These are phyloP conservation scores for Chymomyza amoena DNA, from an alignment of 2,888 invertebrate species.

Conservation along the genomic window DNA sequence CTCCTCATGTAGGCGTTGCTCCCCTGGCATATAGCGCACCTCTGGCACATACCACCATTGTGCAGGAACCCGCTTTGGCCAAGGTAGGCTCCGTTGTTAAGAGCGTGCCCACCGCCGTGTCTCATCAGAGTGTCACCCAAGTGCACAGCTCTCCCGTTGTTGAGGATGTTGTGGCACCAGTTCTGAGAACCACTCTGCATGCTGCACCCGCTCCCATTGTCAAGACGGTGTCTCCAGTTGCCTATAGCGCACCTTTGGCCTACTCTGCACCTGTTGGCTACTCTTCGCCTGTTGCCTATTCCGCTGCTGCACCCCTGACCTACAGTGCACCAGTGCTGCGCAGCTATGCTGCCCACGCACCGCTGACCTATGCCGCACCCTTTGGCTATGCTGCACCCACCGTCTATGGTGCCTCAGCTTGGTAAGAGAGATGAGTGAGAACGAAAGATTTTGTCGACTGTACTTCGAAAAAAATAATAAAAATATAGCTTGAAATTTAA, in stretches of 20 bases:
- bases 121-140: slow-evolving; percentile 80
- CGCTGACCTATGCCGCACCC: slow-evolving; percentile 47
- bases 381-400: slow-evolving; percentile 17
- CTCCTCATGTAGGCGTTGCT: slow-evolving; percentile 66
- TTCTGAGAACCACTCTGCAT: slow-evolving; percentile 63
- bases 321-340: slow-evolving; percentile 51
- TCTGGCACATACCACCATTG: slow-evolving; percentile 56
- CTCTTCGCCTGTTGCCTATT: slow-evolving; percentile 33
- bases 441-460: slow-evolving; percentile 61
- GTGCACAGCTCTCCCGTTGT: slow-evolving; percentile 77
- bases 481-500: slow-evolving; percentile 20
- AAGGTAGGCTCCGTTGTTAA: slow-evolving; percentile 75
- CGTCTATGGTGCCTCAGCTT: slow-evolving; percentile 44
- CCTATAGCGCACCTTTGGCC: slow-evolving; percentile 33
- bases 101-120: slow-evolving; percentile 80
- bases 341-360: slow-evolving; percentile 33
- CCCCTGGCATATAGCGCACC: slow-evolving; percentile 74
- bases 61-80: slow-evolving; percentile 72
- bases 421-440: slow-evolving; percentile 51
- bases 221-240: slow-evolving; percentile 32
- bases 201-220: slow-evolving; percentile 36
- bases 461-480: slow-evolving; percentile 31
- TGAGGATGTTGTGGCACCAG: slow-evolving; percentile 71
- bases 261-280: slow-evolving; percentile 21
- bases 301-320: slow-evolving; percentile 47